A percentile compares a stretch with the other conserved stretches of the same genome.
Evolutionary conservation across 2,888 invertebrate species (phyloP).

Genomic region (Julus scanicus): DNA sequence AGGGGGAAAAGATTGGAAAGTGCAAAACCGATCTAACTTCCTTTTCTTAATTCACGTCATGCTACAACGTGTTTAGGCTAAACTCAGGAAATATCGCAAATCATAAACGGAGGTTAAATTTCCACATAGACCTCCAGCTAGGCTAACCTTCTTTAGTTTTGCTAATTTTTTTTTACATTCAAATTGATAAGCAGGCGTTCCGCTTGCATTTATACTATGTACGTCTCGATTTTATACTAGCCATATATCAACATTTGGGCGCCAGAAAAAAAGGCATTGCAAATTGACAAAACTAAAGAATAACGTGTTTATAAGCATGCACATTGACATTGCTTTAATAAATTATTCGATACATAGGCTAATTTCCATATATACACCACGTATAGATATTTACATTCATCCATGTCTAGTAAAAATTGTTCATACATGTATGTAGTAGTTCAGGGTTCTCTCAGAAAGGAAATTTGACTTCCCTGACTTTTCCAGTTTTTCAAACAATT

Average conservation of each 20-base stretch:
- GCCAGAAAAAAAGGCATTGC: background rate
- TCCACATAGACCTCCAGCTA: background rate
- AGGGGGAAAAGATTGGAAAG: background rate
- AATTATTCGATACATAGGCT: constrained; percentile 10
- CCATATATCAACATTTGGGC: background rate
- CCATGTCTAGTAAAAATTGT: too few relatives aligned
- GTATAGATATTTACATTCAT: background rate
- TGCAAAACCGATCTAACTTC: background rate
- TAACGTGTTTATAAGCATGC: background rate
- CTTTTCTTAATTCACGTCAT: background rate
- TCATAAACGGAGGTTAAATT: constrained; percentile 10
- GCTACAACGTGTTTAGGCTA: background rate
- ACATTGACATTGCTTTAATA: background rate
- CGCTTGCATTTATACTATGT: background rate
- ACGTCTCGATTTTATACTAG: background rate
- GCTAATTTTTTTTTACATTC: background rate
- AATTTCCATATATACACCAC: background rate
- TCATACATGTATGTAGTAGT: too few relatives aligned
- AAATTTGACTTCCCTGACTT: too few relatives aligned
- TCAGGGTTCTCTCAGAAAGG: too few relatives aligned
- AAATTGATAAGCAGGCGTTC: background rate
- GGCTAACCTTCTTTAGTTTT: background rate
- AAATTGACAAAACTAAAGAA: background rate
- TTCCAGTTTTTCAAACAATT: too few relatives aligned
- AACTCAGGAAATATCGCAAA: background rate